Evolutionary conservation across 2,888 invertebrate genomes (phyloP).

Genomic region (Conchocele bisecta): DNA sequence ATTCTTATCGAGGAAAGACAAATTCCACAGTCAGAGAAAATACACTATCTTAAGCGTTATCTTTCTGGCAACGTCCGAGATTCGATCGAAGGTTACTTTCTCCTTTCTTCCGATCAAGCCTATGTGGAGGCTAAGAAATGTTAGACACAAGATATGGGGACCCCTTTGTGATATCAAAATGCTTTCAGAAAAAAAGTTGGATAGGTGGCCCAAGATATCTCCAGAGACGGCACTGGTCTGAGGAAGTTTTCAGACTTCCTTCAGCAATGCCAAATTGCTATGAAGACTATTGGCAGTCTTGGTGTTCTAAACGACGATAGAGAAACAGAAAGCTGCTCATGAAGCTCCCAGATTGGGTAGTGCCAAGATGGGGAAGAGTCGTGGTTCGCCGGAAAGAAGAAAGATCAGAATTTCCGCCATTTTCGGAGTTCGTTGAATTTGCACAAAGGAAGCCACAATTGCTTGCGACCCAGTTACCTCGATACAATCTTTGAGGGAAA

Average conservation of each 20-base stretch:
- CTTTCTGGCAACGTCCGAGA: conserved; percentile 29
- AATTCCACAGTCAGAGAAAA: conserved; percentile 35
- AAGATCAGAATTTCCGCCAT: conserved; percentile 2
- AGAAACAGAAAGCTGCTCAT: conserved; percentile 35
- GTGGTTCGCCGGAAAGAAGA: conserved; percentile 6
- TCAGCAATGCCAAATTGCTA: conserved; percentile 30
- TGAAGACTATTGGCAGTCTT: conserved; percentile 18
- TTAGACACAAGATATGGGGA: conserved; percentile 49
- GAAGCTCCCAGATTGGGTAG: conserved; percentile 40
- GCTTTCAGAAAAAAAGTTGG: conserved; percentile 48
- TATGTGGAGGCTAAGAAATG: conserved; percentile 38
- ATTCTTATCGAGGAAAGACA: conserved; percentile 27
- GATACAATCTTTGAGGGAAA: background rate
- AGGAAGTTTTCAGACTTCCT: conserved; percentile 34
- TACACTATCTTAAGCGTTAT: conserved; percentile 43
- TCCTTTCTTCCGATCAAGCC: conserved; percentile 18
- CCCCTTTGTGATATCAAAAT: conserved; percentile 29
- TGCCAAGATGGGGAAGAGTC: conserved; percentile 28
- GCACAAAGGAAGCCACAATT: conserved; percentile 11
- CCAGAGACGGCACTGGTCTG: conserved; percentile 26
- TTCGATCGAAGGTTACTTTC: conserved; percentile 27
- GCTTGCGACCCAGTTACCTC: conserved; percentile 50
- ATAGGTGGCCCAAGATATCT: conserved; percentile 42
- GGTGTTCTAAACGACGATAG: conserved; percentile 29
- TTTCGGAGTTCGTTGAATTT: conserved; percentile 5